Base-by-base conservation (phyloP, 64 coral and sea anemone species). In the Platygyra sinensis region DNA sequence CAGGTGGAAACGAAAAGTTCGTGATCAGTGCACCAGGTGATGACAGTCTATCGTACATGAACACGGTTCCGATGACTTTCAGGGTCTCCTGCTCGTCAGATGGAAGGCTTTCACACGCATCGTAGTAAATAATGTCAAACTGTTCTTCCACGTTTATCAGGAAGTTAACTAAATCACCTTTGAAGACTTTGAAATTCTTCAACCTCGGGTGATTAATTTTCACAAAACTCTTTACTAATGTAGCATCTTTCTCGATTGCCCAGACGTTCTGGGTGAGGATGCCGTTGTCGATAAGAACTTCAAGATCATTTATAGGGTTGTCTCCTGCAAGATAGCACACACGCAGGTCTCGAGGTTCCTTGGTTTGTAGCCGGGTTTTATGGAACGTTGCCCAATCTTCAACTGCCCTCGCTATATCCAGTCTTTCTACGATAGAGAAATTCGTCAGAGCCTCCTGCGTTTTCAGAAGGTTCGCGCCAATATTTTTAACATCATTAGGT, bases 111-210 rank as follows among this genome's bases (percentile, higher is more conserved):
- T 64, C 78, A 8, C 62, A 73, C 10, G 84, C 77, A 88, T 93
- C 91, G 22, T 88, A 88, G 67, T 93, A 88, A 82, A 93, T 93
- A 19, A 93, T 88, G 42, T 93, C 91, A 87, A 88, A 93, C 67
- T 93, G 62, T 39, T 54, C 74, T 93, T 74, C 20, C 22, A 62
- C 62, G 46, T 88, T 86, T 82, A 22, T 61, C 52, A 93, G 62
- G 62, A 79, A 74, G 22, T 36, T 72, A n/a, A 80, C 17, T 13
- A 93, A 51, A 74, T 80, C 67, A 73, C 86, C 67, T 62, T 93
- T 73, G 52, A 88, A 75, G 8, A 93, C 3, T 25, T 62, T 55
- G 24, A 91, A 55, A 63, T 86, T 77, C 76, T 15, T 87, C 24
- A 52, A 60, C 0, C 78, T 8, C 11, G 74, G n/a, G 5, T 50